Percentiles rank a stretch among this genome's conserved stretches.
These are phyloP conservation scores for Spilogale gracilis DNA, from an alignment of 2,113 vertebrate species.

Conservation along the genomic window DNA sequence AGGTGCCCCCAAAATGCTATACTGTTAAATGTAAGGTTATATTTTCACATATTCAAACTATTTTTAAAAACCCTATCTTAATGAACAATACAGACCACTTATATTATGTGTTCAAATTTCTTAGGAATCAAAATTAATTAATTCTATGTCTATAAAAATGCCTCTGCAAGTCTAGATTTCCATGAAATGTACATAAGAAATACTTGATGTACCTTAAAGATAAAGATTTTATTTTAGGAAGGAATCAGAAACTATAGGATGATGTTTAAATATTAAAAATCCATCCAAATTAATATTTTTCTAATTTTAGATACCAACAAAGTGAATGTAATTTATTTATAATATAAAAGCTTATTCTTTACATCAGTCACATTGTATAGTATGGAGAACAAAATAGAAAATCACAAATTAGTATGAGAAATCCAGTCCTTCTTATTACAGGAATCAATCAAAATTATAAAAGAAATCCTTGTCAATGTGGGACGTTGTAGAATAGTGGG, in stretches of 20 bases:
- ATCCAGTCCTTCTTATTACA: constrained; percentile 36
- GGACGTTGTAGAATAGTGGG: constrained; percentile 35
- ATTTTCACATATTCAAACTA: not conserved
- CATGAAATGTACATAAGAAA: not conserved
- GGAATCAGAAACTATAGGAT: not conserved
- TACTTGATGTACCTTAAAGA: not conserved
- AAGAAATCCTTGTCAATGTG: constrained; percentile 53
- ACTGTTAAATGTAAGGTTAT: not conserved
- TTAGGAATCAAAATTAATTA: not conserved
- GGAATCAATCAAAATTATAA: constrained; percentile 72
- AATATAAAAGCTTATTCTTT: not conserved
- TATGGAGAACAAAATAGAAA: constrained; percentile 66
- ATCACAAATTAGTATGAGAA: constrained; percentile 53
- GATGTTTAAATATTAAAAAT: not conserved
- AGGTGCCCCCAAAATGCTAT: not conserved
- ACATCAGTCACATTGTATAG: not conserved
- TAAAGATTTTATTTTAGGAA: not conserved
- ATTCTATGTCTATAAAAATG: not conserved
- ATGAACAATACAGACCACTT: not conserved
- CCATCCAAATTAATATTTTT: not conserved
- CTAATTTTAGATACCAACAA: not conserved
- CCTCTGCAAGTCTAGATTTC: not conserved
- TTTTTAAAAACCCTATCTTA: not conserved
- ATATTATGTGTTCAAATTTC: not conserved
- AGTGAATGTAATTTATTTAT: not conserved